Conservation (phyloP, 2,888 invertebrate genomes). For the Amblyteles armatorius region DNA sequence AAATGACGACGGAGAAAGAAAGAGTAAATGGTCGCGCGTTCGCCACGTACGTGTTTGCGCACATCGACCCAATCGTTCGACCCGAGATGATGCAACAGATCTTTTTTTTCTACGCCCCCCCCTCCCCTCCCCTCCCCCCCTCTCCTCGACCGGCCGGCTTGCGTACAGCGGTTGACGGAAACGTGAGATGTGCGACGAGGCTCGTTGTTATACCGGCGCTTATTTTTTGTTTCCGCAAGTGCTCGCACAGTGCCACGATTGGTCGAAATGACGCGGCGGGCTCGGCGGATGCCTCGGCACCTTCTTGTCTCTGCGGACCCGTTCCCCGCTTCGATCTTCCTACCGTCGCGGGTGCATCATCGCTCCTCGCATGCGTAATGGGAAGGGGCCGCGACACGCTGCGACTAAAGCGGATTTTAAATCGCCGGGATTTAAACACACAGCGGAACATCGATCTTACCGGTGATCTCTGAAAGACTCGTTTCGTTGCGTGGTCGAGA, state of each 20-base stretch:
- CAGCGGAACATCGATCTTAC: no score
- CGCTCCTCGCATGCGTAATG: no score
- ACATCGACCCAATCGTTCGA: conserved; percentile 63
- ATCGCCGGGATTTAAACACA: no score
- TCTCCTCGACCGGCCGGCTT: background rate
- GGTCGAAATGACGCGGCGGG: background rate
- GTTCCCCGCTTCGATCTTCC: background rate
- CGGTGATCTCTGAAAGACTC: no score
- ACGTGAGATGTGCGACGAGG: conserved; percentile 5
- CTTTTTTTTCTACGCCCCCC: background rate
- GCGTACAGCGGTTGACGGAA: background rate
- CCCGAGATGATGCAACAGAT: conserved; percentile 61
- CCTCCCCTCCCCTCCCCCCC: no score
- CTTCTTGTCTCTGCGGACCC: background rate
- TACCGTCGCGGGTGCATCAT: no score
- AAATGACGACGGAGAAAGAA: conserved; percentile 30
- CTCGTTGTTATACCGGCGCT: conserved; percentile 11
- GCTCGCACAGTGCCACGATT: background rate
- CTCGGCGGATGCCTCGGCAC: background rate
- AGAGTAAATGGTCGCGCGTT: conserved; percentile 14
- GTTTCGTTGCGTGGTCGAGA: no score
- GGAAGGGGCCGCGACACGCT: no score
- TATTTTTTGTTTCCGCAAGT: background rate
- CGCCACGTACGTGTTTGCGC: conserved; percentile 59
- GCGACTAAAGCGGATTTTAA: no score